Evolutionary conservation across 2,113 vertebrate species (phyloP).

Genomic region (Chlorocebus sabaeus): DNA sequence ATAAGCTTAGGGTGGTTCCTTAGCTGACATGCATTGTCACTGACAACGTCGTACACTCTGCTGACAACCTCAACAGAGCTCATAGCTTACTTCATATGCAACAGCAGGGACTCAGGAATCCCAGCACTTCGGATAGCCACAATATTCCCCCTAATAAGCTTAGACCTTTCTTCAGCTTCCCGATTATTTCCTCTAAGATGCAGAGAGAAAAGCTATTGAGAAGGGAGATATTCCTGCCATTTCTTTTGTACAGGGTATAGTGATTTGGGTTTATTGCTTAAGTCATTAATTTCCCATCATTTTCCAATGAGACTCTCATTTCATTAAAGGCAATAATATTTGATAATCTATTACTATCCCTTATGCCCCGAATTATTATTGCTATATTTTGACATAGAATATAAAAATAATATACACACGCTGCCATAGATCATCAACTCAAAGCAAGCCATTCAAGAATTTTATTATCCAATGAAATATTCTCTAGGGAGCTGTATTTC

Average conservation of each 20-base stretch:
- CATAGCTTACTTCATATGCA: background rate
- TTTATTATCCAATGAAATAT: constrained; percentile 50
- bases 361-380: constrained; percentile 6
- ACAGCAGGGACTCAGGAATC: background rate
- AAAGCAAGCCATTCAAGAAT: constrained; percentile 52
- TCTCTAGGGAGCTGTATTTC: background rate
- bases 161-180: background rate
- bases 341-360: constrained; percentile 27
- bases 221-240: background rate
- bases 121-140: background rate
- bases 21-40: background rate
- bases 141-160: background rate
- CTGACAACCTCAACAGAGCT: background rate
- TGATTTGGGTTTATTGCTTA: constrained; percentile 58
- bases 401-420: constrained; percentile 41
- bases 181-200: constrained; percentile 4
- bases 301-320: constrained; percentile 48
- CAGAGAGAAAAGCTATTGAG: background rate
- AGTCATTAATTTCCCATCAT: constrained; percentile 66
- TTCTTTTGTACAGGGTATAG: constrained; percentile 10
- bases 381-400: background rate
- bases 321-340: constrained; percentile 57
- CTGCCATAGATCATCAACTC: constrained; percentile 43
- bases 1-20: background rate
- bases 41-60: background rate